A percentile compares a stretch with the other conserved stretches of the same genome.
These are phyloP conservation scores for Microcebus ravelobensis DNA, from an alignment of 2,113 vertebrate genomes.

Conservation along the genomic window DNA sequence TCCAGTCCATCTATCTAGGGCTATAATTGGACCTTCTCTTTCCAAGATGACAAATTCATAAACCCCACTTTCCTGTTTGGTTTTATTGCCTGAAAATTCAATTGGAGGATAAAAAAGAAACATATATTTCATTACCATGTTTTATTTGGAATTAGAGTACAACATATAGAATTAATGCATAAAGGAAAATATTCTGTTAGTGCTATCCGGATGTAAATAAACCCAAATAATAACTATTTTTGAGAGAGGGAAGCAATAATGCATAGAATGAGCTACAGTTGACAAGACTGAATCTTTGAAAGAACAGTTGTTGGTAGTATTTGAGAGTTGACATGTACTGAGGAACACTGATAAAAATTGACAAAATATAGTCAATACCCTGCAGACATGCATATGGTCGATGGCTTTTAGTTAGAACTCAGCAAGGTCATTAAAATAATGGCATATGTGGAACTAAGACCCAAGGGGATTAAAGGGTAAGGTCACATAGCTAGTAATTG, in stretches of 20 bases:
- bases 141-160: neutral
- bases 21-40: neutral
- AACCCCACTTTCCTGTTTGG: neutral
- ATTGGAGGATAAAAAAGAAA: neutral
- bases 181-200: neutral
- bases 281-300: neutral
- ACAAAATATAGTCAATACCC: neutral
- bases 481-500: neutral
- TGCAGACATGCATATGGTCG: neutral
- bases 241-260: neutral
- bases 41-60: neutral
- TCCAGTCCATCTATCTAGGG: neutral
- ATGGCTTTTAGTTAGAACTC: neutral
- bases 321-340: neutral
- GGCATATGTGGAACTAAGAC: neutral
- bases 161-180: neutral
- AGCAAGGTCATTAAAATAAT: neutral
- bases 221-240: neutral
- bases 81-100: neutral
- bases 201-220: neutral
- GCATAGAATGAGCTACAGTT: neutral
- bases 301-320: neutral
- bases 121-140: neutral
- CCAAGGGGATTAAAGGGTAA: neutral
- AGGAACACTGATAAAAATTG: neutral